A percentile compares a stretch with the other conserved stretches of the same genome.
phyloP scores from a whole-genome alignment of 2,797 vertebrate genomes.

The Galagoides demidoff region DNA sequence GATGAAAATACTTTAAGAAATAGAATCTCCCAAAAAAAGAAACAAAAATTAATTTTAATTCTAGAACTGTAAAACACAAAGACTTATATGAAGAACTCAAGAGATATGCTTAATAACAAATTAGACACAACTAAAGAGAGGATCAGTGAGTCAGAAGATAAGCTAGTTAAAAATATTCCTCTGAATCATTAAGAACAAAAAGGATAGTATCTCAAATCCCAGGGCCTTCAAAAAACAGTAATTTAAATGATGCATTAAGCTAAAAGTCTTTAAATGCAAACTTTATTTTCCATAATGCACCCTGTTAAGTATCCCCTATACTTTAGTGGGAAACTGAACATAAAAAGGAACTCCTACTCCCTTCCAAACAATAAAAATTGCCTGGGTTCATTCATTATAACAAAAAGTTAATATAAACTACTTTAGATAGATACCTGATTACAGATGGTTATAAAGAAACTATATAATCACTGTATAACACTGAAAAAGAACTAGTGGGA shows the following conservation, averaged over 20 bases:
- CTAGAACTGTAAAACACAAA: background rate
- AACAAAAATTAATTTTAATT: background rate
- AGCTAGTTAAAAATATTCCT: background rate
- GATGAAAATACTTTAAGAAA: background rate
- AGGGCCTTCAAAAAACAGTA: background rate
- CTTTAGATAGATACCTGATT: background rate
- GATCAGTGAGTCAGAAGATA: background rate
- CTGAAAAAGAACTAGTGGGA: background rate
- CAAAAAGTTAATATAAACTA: background rate
- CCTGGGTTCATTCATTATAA: background rate
- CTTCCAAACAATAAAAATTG: background rate
- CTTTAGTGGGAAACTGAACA: background rate
- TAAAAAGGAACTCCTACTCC: background rate
- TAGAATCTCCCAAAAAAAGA: background rate
- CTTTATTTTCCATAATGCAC: background rate
- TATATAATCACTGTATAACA: background rate
- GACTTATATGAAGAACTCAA: background rate
- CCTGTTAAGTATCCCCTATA: background rate
- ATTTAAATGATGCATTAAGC: background rate
- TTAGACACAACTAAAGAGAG: background rate
- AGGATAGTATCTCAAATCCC: background rate
- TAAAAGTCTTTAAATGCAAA: constrained; percentile 9
- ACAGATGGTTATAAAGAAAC: background rate
- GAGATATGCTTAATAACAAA: background rate
- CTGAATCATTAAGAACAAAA: background rate